These are phyloP conservation scores for Triplophysa siluroides DNA, from an alignment of 2,113 vertebrate genomes.

Conservation along the genomic window DNA sequence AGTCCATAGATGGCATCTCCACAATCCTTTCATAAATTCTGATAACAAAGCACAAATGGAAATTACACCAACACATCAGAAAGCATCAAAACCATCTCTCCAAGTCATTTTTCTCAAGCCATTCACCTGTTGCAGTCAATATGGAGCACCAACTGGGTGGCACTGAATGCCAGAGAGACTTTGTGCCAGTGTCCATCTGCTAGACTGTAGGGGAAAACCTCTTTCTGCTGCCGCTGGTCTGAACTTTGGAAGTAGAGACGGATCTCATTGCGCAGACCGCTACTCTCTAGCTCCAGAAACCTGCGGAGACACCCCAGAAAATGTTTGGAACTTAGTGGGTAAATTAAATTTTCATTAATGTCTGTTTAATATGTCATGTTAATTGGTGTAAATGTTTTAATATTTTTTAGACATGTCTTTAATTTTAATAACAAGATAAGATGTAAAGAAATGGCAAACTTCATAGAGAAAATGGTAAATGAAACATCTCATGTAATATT, in stretches of 20 bases:
- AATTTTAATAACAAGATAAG: too few species aligned
- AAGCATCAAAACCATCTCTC: background rate
- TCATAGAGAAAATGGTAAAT: too few species aligned
- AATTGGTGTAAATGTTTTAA: too few species aligned
- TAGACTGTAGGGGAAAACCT: conserved; percentile 87
- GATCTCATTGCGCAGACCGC: conserved; percentile 85
- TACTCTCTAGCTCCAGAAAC: conserved; percentile 88
- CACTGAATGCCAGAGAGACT: conserved; percentile 83
- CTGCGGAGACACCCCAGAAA: conserved; percentile 61
- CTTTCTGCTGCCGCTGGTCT: conserved; percentile 77
- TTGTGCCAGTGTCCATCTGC: conserved; percentile 88
- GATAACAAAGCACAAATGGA: background rate
- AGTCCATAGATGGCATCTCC: conserved; percentile 79
- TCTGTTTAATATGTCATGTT: too few species aligned
- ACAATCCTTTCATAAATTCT: conserved; percentile 89
- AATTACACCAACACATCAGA: background rate
- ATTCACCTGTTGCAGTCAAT: conserved; percentile 88
- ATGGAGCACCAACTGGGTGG: conserved; percentile 83
- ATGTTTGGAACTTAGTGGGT: background rate
- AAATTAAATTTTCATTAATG: too few species aligned
- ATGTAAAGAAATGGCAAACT: too few species aligned
- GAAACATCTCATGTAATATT: too few species aligned
- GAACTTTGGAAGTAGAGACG: conserved; percentile 82
- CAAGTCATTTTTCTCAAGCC: background rate
- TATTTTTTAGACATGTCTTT: too few species aligned